A percentile compares a stretch with the other conserved stretches of the same genome.
These are phyloP conservation scores for Luidia sarsii DNA, from an alignment of 53 echinoderm and acorn worm species.

Conservation along the genomic window DNA sequence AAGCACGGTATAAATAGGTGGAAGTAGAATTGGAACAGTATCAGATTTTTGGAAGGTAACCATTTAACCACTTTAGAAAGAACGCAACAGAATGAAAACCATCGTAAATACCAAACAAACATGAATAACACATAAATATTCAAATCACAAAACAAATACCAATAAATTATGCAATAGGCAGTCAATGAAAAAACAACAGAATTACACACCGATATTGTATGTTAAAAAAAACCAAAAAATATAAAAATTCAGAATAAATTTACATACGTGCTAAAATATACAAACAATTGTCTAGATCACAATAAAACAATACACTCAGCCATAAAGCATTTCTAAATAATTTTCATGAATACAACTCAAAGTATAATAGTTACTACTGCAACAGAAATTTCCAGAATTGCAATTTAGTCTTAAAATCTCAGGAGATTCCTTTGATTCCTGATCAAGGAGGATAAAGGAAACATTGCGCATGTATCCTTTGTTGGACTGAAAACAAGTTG, in stretches of 20 bases:
- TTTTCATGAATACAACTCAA: background rate
- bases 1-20: background rate
- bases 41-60: background rate
- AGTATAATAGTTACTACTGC: too few species aligned
- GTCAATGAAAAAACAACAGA: too few species aligned
- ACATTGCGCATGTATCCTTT: too few species aligned
- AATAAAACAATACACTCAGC: background rate
- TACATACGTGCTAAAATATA: conserved; percentile 30
- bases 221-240: background rate
- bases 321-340: background rate
- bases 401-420: too few species aligned
- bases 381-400: too few species aligned
- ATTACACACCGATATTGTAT: too few species aligned
- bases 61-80: background rate
- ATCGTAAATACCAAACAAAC: background rate
- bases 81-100: background rate
- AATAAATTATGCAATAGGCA: too few species aligned
- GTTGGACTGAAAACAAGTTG: too few species aligned
- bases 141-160: conserved; percentile 9
- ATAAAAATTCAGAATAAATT: background rate
- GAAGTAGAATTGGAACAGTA: background rate
- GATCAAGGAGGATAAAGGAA: too few species aligned
- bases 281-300: conserved; percentile 17
- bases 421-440: too few species aligned
- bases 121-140: conserved; percentile 1